These are phyloP conservation scores for Drosophila yakuba DNA, from an alignment of 1,140 invertebrate species.

Conservation along the genomic window DNA sequence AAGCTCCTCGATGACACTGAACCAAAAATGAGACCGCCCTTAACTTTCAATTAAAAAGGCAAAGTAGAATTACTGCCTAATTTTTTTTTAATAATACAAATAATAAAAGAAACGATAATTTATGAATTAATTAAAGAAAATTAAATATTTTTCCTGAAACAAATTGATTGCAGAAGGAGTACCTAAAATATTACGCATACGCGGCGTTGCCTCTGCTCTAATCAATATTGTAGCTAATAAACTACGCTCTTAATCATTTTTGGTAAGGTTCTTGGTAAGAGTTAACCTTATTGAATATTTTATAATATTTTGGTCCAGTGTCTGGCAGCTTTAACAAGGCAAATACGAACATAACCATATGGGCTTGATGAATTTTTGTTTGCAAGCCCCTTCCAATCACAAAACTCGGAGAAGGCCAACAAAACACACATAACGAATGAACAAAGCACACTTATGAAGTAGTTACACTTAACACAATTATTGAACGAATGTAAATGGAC, in stretches of 20 bases:
- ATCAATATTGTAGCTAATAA: no score
- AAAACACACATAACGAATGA: conserved; percentile 39
- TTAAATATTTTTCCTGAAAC: background rate
- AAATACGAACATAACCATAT: background rate
- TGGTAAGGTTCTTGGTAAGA: no score
- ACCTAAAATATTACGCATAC: no score
- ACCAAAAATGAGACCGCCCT: background rate
- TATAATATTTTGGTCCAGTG: conserved; percentile 11
- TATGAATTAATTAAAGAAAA: background rate
- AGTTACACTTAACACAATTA: conserved; percentile 33
- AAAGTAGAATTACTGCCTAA: no score
- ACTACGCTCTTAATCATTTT: no score
- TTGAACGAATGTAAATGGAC: conserved; percentile 25
- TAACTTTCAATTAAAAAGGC: background rate
- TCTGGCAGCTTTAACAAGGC: conserved; percentile 12
- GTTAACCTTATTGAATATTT: no score
- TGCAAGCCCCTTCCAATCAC: background rate
- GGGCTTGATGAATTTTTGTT: conserved; percentile 21
- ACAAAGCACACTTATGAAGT: conserved; percentile 31
- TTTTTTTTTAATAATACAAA: no score
- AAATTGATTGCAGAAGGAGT: background rate
- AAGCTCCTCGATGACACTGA: conserved; percentile 17
- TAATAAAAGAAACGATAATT: no score
- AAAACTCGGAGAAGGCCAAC: conserved; percentile 17
- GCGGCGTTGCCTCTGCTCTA: no score